These are phyloP conservation scores for Crepidodera aurea DNA, from an alignment of 2,888 invertebrate species.

Conservation along the genomic window DNA sequence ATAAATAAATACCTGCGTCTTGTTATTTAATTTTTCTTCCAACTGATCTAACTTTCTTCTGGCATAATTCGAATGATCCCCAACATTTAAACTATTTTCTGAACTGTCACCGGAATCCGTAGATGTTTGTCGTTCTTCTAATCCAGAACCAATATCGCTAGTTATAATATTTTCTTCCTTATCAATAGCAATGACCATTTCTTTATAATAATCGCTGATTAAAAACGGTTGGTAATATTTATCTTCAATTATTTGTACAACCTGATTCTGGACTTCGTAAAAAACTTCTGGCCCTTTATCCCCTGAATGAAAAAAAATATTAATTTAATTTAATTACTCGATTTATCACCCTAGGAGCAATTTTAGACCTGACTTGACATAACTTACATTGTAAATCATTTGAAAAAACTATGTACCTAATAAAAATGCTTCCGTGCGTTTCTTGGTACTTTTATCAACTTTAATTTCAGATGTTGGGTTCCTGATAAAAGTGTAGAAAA, in stretches of 20 bases:
- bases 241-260: constrained; percentile 81
- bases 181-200: constrained; percentile 72
- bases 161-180: constrained; percentile 65
- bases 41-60: constrained; percentile 82
- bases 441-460: constrained; percentile 81
- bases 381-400: too few relatives aligned
- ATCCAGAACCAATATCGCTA: constrained; percentile 58
- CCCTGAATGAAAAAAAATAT: too few relatives aligned
- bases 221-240: constrained; percentile 90
- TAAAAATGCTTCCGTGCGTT: constrained; percentile 87
- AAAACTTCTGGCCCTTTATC: constrained; percentile 89
- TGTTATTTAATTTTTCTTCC: constrained; percentile 85
- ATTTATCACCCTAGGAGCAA: too few relatives aligned
- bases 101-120: constrained; percentile 66
- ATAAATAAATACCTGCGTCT: constrained; percentile 80
- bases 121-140: constrained; percentile 66
- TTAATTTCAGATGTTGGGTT: constrained; percentile 83
- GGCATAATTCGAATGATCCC: constrained; percentile 84
- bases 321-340: too few relatives aligned
- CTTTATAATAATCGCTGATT: constrained; percentile 84
- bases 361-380: too few relatives aligned
- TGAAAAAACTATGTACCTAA: constrained; percentile 61
- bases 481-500: constrained; percentile 88
- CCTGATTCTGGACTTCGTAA: constrained; percentile 84
- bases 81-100: constrained; percentile 69